A percentile compares a stretch with the other conserved stretches of the same genome.
Evolutionary conservation across 2,113 vertebrate species (phyloP).

Genomic region (Anoura caudifer): DNA sequence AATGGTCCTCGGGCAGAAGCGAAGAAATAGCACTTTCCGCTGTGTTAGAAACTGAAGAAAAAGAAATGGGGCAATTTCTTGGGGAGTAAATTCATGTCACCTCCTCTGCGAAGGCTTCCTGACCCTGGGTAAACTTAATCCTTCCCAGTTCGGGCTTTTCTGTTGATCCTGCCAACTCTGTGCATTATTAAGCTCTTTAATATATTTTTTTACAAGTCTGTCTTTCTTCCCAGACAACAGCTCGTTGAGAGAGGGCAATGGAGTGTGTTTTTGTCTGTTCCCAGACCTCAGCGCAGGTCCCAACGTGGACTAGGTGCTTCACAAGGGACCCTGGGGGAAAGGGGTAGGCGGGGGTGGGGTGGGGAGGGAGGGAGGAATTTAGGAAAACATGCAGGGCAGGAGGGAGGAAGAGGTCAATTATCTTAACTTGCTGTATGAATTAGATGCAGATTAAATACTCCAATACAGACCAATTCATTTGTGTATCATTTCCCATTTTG

Average conservation of each 20-base stretch:
- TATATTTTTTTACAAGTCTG: not conserved
- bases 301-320: accelerated
- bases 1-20: not conserved
- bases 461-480: not conserved
- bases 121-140: not conserved
- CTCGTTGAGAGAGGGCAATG: too few species aligned
- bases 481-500: not conserved
- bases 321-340: accelerated
- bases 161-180: not conserved
- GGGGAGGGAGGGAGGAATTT: not conserved
- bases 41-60: not conserved
- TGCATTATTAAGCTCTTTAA: too few species aligned
- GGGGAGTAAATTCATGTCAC: not conserved
- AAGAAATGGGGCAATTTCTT: not conserved
- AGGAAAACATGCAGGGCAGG: too few species aligned
- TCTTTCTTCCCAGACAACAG: not conserved
- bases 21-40: not conserved
- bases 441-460: not conserved
- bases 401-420: not conserved
- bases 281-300: not conserved
- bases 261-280: not conserved
- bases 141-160: not conserved
- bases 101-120: not conserved
- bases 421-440: not conserved
- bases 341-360: not conserved